Evolutionary conservation across 2,797 vertebrate species (phyloP).

Genomic region (Schizopygopsis malacanthus): DNA sequence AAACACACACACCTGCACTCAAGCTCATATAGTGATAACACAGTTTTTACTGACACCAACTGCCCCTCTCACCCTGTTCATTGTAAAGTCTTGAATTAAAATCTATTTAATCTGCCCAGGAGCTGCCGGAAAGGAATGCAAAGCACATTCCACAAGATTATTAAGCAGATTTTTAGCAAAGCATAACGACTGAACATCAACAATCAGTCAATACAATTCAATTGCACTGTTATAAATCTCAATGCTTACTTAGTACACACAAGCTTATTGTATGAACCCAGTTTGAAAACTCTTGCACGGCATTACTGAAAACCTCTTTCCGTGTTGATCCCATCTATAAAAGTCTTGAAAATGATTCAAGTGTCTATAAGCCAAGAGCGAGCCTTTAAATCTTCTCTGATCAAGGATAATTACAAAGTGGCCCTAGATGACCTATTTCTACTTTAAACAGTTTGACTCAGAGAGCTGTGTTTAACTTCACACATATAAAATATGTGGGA

Average conservation of each 20-base stretch:
- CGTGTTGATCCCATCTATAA: slow-evolving; percentile 14
- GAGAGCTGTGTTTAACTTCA: slow-evolving; percentile 43
- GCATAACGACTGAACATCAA: slow-evolving; percentile 3
- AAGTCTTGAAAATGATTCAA: slow-evolving; percentile 22
- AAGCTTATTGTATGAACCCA: background rate
- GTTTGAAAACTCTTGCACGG: background rate
- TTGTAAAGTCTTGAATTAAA: slow-evolving; percentile 46
- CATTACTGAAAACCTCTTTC: background rate
- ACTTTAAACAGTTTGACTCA: slow-evolving; percentile 43
- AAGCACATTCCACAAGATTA: slow-evolving; percentile 36
- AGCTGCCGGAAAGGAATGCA: slow-evolving; percentile 50
- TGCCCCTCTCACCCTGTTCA: slow-evolving; percentile 15
- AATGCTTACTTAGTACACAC: background rate
- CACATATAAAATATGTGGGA: slow-evolving; percentile 43
- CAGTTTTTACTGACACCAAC: slow-evolving; percentile 39
- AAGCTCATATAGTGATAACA: slow-evolving; percentile 32
- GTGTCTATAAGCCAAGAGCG: slow-evolving; percentile 37
- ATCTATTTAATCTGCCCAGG: slow-evolving; percentile 30
- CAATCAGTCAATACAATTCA: background rate
- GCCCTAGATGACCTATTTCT: slow-evolving; percentile 44
- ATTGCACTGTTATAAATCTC: too few relatives aligned
- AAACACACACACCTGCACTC: slow-evolving; percentile 12
- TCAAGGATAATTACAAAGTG: slow-evolving; percentile 56
- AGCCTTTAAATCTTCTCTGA: slow-evolving; percentile 45
- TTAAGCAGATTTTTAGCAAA: slow-evolving; percentile 45